phyloP scores from a whole-genome alignment of 1,140 invertebrate species.

The Copidosoma floridanum region DNA sequence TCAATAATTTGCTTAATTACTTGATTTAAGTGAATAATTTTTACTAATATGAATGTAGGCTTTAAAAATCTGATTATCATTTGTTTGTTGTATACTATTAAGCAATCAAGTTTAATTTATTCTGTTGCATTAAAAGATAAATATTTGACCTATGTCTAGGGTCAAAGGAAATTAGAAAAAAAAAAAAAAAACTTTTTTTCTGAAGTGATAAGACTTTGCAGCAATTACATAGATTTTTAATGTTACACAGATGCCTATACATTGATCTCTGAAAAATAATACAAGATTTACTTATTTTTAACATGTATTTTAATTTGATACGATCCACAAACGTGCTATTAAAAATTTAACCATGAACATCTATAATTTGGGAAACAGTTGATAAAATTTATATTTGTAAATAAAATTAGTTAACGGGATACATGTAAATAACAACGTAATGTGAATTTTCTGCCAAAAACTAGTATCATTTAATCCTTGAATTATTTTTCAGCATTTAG shows the following conservation, averaged over 20 bases:
- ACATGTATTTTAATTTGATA: no score
- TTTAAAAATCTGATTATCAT: no score
- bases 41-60: no score
- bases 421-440: not conserved
- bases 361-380: not conserved
- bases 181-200: slow-evolving; percentile 6
- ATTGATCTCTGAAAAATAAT: slow-evolving; percentile 16
- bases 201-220: slow-evolving; percentile 11
- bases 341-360: not conserved
- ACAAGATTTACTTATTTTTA: slow-evolving; percentile 6
- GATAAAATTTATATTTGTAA: slow-evolving; percentile 2
- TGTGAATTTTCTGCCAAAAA: not conserved
- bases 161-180: slow-evolving; percentile 5
- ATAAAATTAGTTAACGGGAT: no score
- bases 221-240: not conserved
- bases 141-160: not conserved
- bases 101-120: no score
- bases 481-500: slow-evolving; percentile 9
- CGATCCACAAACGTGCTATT: not conserved
- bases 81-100: slow-evolving; percentile 4
- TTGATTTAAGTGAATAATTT: no score
- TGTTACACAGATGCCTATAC: slow-evolving; percentile 2
- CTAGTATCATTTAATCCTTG: slow-evolving; percentile 6
- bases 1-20: no score
- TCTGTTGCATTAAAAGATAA: no score